These are phyloP conservation scores for Meiosimyza decipiens DNA, from an alignment of 2,888 invertebrate species.

Conservation along the genomic window DNA sequence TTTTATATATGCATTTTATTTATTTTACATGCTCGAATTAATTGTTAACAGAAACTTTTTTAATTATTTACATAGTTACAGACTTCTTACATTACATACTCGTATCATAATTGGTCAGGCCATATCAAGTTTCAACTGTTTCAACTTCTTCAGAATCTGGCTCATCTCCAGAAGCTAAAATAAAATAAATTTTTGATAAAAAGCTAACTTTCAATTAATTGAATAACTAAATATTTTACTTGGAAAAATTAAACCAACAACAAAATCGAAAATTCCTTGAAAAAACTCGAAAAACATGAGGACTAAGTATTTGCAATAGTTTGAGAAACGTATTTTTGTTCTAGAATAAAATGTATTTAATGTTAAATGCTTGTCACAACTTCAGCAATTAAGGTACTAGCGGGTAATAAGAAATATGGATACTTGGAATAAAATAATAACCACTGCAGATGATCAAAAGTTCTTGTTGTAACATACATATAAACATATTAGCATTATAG, in stretches of 20 bases:
- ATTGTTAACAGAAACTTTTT: too few species aligned
- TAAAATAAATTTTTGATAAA: constrained; percentile 4
- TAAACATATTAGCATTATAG: too few species aligned
- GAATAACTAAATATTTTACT: constrained; percentile 42
- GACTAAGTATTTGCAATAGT: neutral
- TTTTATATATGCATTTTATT: too few species aligned
- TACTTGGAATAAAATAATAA: neutral
- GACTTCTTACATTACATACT: constrained; percentile 46
- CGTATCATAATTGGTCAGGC: neutral
- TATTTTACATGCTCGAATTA: too few species aligned
- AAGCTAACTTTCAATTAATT: neutral
- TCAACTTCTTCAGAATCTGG: constrained; percentile 61
- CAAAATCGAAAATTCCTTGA: constrained; percentile 54
- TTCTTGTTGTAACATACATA: too few species aligned
- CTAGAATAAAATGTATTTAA: too few species aligned
- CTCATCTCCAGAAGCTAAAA: constrained; percentile 53
- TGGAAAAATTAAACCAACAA: constrained; percentile 55
- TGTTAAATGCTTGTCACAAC: too few species aligned
- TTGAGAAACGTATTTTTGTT: too few species aligned
- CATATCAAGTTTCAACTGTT: constrained; percentile 58
- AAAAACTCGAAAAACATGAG: constrained; percentile 56
- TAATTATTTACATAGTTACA: neutral
- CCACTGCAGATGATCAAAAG: too few species aligned
- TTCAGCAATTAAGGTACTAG: too few species aligned
- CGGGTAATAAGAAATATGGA: neutral